phyloP scores from a whole-genome alignment of 1,140 invertebrate species.

The Mercenaria mercenaria region DNA sequence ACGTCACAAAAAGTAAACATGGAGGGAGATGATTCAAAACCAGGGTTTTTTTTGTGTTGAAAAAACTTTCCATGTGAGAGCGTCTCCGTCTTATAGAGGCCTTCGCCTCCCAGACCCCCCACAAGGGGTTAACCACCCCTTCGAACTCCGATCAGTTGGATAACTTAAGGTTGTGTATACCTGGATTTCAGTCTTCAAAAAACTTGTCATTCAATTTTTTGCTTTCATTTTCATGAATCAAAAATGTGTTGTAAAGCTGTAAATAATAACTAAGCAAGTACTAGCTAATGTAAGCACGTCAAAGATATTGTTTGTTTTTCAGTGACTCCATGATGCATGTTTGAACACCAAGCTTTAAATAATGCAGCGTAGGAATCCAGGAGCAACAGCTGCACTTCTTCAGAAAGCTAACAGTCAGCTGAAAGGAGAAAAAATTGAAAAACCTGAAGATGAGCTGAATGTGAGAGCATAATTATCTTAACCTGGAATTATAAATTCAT shows the following conservation, averaged over 20 bases:
- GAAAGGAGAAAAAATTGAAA: conserved; percentile 58
- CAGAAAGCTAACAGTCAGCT: conserved; percentile 63
- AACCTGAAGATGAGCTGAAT: conserved; percentile 63
- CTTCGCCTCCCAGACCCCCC: no score
- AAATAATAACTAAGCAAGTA: background rate
- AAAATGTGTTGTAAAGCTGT: no score
- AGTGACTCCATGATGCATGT: background rate
- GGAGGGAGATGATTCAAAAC: no score
- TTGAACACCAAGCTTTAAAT: background rate
- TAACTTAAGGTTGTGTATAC: background rate
- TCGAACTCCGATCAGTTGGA: no score
- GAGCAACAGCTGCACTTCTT: conserved; percentile 54
- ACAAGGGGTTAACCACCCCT: no score
- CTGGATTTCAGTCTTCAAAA: background rate
- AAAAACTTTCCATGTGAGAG: no score
- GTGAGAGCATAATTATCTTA: conserved; percentile 4
- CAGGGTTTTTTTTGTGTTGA: no score
- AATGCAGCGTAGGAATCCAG: conserved; percentile 55
- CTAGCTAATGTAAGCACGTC: background rate
- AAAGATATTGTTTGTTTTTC: background rate
- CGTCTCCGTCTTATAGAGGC: no score
- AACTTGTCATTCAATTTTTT: background rate
- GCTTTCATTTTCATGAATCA: no score
- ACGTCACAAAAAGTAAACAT: no score
- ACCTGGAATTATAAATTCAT: background rate